Percentiles rank a stretch among this genome's conserved stretches.
phyloP scores from a whole-genome alignment of 2,113 vertebrate genomes.

The Pseudorectes ferrugineus region DNA sequence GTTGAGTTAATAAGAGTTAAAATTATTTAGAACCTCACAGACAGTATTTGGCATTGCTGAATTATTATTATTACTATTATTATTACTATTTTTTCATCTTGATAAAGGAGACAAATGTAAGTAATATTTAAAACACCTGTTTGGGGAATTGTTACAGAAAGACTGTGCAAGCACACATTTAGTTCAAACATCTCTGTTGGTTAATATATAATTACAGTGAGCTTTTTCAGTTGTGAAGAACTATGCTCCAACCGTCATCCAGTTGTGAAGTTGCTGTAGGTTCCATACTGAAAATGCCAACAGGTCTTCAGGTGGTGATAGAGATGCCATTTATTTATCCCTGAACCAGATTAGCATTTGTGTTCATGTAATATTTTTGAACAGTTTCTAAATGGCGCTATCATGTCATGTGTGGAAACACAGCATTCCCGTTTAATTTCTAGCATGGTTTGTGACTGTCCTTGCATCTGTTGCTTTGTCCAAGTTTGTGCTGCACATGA shows the following conservation, averaged over 20 bases:
- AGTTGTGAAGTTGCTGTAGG: background rate
- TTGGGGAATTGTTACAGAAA: background rate
- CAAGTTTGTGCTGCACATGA: background rate
- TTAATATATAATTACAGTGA: background rate
- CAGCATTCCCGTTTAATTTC: background rate
- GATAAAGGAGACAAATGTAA: background rate
- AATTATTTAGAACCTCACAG: background rate
- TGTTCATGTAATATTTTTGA: background rate
- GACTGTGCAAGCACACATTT: background rate
- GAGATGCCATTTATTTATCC: accelerated
- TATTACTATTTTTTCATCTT: background rate
- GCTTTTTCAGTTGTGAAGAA: background rate
- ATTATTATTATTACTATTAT: background rate
- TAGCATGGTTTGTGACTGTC: accelerated
- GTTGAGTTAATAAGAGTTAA: background rate
- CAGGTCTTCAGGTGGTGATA: background rate
- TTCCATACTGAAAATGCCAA: background rate
- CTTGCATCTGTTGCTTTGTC: background rate
- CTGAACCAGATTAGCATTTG: background rate
- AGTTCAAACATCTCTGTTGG: background rate
- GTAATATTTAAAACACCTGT: accelerated
- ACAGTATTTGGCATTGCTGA: background rate
- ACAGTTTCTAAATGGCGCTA: background rate
- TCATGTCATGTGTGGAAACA: background rate
- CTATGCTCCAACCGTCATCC: background rate